Evolutionary conservation across 2,888 invertebrate species (phyloP).

Genomic region (Mimachlamys varia): DNA sequence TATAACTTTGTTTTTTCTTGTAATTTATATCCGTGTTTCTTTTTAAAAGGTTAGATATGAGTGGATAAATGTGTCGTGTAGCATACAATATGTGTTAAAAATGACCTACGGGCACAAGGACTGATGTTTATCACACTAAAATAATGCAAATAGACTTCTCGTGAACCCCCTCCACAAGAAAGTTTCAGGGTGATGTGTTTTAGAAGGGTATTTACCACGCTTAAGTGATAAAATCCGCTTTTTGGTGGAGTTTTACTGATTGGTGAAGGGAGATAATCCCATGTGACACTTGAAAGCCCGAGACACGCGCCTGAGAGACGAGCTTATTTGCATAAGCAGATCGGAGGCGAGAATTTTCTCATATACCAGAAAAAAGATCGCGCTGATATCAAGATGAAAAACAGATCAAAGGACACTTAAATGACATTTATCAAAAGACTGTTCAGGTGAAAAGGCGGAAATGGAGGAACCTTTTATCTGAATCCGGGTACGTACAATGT

Average conservation of each 20-base stretch:
- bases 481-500: background rate
- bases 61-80: background rate
- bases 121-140: background rate
- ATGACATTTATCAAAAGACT: background rate
- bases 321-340: slow-evolving; percentile 48
- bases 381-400: background rate
- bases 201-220: background rate
- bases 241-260: slow-evolving; percentile 23
- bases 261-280: slow-evolving; percentile 29
- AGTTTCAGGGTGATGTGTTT: background rate
- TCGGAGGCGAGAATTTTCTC: slow-evolving; percentile 40
- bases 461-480: background rate
- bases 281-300: slow-evolving; percentile 47
- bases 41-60: background rate
- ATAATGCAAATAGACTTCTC: background rate
- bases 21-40: background rate
- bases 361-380: background rate
- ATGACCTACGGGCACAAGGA: background rate
- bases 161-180: background rate
- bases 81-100: background rate
- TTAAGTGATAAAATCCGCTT: background rate
- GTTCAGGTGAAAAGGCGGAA: background rate
- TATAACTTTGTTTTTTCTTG: slow-evolving; percentile 1
- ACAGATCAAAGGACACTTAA: background rate
- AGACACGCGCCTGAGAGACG: slow-evolving; percentile 44